phyloP scores from a whole-genome alignment of 1,140 invertebrate species.

The Lasioglossum baleicum region DNA sequence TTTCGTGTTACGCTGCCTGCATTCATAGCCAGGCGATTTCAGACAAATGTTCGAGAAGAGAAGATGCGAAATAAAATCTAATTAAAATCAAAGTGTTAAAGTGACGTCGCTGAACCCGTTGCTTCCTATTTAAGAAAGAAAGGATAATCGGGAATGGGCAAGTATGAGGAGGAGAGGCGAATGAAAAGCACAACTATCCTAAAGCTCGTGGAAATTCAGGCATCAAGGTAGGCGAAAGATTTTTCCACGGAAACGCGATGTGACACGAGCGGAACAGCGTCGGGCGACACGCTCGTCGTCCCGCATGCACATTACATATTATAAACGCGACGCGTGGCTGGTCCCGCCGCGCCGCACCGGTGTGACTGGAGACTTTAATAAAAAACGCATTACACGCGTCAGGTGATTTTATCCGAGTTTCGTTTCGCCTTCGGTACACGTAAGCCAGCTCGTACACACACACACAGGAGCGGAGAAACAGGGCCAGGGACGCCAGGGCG shows the following conservation, averaged over 20 bases:
- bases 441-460: conserved; percentile 60
- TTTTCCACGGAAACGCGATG: conserved; percentile 25
- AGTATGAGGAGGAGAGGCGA: too few species aligned
- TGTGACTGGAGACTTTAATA: conserved; percentile 68
- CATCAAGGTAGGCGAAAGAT: neutral
- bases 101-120: too few species aligned
- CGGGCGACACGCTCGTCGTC: neutral
- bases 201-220: neutral
- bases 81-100: too few species aligned
- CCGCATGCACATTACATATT: conserved; percentile 16
- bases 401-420: conserved; percentile 70
- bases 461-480: conserved; percentile 9
- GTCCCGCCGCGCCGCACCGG: neutral
- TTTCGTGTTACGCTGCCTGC: too few species aligned
- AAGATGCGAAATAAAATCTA: too few species aligned
- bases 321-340: conserved; percentile 28
- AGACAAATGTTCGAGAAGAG: too few species aligned
- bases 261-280: neutral
- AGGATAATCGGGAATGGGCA: too few species aligned
- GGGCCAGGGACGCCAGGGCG: conserved; percentile 33
- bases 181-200: too few species aligned
- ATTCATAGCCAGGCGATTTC: too few species aligned
- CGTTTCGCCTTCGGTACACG: conserved; percentile 63
- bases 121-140: too few species aligned
- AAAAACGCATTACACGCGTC: conserved; percentile 76